A percentile compares a stretch with the other conserved stretches of the same genome.
These are phyloP conservation scores for Cantharis rufa DNA, from an alignment of 2,888 invertebrate species.

Conservation along the genomic window DNA sequence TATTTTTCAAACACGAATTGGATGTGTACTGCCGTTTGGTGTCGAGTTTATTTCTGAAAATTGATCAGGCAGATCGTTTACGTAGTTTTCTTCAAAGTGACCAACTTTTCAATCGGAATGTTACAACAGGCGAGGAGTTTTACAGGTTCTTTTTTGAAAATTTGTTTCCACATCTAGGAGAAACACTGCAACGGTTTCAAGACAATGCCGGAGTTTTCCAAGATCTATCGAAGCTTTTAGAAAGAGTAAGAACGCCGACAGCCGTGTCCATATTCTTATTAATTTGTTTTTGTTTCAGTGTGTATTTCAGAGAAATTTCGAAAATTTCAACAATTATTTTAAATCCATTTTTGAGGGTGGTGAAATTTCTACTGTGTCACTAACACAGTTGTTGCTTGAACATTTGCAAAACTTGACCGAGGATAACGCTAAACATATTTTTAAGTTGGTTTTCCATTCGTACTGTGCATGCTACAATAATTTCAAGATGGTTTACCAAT, in stretches of 20 bases:
- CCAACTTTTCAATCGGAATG: conserved; percentile 34
- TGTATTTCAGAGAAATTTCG: conserved; percentile 39
- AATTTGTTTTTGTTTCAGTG: conserved; percentile 33
- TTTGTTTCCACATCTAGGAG: conserved; percentile 33
- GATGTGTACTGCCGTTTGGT: conserved; percentile 41
- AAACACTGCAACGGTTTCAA: conserved; percentile 31
- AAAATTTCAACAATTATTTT: conserved; percentile 36
- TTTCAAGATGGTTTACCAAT: conserved; percentile 40
- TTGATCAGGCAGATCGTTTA: conserved; percentile 22
- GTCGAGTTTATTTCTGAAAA: conserved; percentile 31
- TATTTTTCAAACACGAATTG: conserved; percentile 43
- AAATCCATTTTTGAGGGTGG: conserved; percentile 34
- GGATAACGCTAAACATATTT: conserved; percentile 27
- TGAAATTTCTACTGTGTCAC: conserved; percentile 17
- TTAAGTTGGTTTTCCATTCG: conserved; percentile 44
- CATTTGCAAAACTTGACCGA: conserved; percentile 31
- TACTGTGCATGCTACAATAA: conserved; percentile 39
- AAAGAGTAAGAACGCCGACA: conserved; percentile 37
- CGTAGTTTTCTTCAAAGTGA: conserved; percentile 33
- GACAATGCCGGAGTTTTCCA: conserved; percentile 31
- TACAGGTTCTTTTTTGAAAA: conserved; percentile 33
- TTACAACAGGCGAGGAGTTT: conserved; percentile 33
- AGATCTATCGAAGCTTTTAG: conserved; percentile 35
- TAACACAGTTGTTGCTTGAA: conserved; percentile 39
- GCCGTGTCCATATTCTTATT: background rate